phyloP scores from a whole-genome alignment of 1,140 invertebrate species.

The Portunus trituberculatus region DNA sequence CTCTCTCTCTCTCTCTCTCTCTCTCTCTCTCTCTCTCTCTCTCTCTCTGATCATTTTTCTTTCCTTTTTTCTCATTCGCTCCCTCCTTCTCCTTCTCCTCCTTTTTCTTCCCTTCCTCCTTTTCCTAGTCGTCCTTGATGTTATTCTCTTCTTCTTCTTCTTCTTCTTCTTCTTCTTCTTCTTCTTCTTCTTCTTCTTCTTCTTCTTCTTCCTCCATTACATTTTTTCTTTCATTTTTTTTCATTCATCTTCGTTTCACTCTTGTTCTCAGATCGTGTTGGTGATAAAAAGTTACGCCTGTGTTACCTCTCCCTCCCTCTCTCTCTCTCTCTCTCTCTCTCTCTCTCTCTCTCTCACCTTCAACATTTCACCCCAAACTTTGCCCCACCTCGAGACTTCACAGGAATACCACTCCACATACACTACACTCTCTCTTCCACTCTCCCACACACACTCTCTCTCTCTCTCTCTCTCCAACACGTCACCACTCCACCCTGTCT shows the following conservation, averaged over 20 bases:
- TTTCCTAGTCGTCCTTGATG: too few relatives aligned
- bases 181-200: neutral
- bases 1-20: neutral
- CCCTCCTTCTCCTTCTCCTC: neutral
- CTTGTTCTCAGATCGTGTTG: neutral
- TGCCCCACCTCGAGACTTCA: too few relatives aligned
- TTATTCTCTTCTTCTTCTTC: neutral
- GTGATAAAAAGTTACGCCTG: too few relatives aligned
- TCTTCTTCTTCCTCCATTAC: neutral
- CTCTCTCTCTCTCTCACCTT: neutral
- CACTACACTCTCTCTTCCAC: too few relatives aligned
- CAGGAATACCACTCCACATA: too few relatives aligned
- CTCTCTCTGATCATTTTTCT: too few relatives aligned
- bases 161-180: neutral
- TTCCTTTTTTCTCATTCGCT: neutral
- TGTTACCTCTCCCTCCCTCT: neutral
- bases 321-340: neutral
- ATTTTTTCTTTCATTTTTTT: neutral
- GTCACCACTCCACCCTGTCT: too few relatives aligned
- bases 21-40: slow-evolving; percentile 1
- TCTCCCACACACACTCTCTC: too few relatives aligned
- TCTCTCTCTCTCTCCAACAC: too few relatives aligned
- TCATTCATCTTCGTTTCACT: neutral
- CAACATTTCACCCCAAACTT: neutral
- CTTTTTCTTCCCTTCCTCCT: neutral